phyloP scores from a whole-genome alignment of 2,113 vertebrate species.

The Malurus elegans region DNA sequence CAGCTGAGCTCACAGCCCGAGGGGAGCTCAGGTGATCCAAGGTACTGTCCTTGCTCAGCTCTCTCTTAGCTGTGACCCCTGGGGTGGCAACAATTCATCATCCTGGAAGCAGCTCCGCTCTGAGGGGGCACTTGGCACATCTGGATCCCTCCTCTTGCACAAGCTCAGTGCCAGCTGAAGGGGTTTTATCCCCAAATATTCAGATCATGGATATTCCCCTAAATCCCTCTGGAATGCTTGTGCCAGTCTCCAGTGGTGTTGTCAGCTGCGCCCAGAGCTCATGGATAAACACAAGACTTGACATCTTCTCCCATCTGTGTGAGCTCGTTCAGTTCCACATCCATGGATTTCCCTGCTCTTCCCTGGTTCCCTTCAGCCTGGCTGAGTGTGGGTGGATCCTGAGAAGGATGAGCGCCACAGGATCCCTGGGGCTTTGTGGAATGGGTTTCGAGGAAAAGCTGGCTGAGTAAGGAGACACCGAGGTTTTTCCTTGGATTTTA shows the following conservation, averaged over 20 bases:
- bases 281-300: neutral
- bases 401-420: neutral
- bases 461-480: neutral
- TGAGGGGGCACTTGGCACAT: neutral
- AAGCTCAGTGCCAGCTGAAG: neutral
- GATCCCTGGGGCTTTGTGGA: neutral
- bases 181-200: neutral
- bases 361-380: neutral
- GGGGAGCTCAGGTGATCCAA: neutral
- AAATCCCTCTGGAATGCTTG: neutral
- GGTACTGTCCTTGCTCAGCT: neutral
- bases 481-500: neutral
- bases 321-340: neutral
- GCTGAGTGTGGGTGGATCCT: neutral
- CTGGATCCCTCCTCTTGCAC: neutral
- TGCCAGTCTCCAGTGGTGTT: neutral
- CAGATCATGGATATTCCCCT: accelerated
- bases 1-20: neutral
- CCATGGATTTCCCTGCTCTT: neutral
- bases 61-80: neutral
- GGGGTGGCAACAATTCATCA: neutral
- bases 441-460: neutral
- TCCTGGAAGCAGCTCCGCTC: neutral
- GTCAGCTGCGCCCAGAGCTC: neutral
- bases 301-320: neutral